phyloP scores from a whole-genome alignment of 2,888 invertebrate species.

The Diarsia dahlii region DNA sequence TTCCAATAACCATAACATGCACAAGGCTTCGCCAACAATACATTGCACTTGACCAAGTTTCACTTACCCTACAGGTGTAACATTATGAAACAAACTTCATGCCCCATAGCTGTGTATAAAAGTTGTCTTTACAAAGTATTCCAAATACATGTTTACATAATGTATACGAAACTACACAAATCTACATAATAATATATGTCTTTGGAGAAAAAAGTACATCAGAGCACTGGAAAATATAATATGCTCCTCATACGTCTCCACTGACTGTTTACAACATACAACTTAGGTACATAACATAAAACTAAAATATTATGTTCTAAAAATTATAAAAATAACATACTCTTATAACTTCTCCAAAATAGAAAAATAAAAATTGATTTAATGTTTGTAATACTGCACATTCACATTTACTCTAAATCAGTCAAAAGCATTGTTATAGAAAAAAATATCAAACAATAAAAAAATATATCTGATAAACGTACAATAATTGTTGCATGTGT shows the following conservation, averaged over 20 bases:
- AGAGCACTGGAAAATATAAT: conserved; percentile 78
- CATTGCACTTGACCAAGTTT: conserved; percentile 86
- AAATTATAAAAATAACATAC: conserved; percentile 88
- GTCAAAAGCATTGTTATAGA: conserved; percentile 85
- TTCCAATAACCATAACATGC: conserved; percentile 82
- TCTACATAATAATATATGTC: conserved; percentile 73
- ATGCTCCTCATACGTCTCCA: conserved; percentile 73
- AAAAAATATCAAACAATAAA: conserved; percentile 78
- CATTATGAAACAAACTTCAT: conserved; percentile 72
- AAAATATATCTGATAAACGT: conserved; percentile 71
- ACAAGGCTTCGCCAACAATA: conserved; percentile 87
- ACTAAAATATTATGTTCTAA: conserved; percentile 78
- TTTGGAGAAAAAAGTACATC: conserved; percentile 80
- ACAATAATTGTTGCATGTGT: conserved; percentile 73
- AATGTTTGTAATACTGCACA: conserved; percentile 88
- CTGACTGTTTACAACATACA: conserved; percentile 75
- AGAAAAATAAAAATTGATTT: conserved; percentile 86
- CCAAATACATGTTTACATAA: conserved; percentile 68
- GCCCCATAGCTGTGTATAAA: conserved; percentile 70
- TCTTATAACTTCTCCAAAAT: conserved; percentile 82
- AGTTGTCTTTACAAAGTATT: conserved; percentile 77
- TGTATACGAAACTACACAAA: conserved; percentile 64
- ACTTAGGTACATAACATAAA: conserved; percentile 71
- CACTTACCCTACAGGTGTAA: conserved; percentile 75
- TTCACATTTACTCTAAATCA: conserved; percentile 88